Base-by-base conservation (phyloP, 2,113 vertebrate genomes). In the Chaetops frenatus region DNA sequence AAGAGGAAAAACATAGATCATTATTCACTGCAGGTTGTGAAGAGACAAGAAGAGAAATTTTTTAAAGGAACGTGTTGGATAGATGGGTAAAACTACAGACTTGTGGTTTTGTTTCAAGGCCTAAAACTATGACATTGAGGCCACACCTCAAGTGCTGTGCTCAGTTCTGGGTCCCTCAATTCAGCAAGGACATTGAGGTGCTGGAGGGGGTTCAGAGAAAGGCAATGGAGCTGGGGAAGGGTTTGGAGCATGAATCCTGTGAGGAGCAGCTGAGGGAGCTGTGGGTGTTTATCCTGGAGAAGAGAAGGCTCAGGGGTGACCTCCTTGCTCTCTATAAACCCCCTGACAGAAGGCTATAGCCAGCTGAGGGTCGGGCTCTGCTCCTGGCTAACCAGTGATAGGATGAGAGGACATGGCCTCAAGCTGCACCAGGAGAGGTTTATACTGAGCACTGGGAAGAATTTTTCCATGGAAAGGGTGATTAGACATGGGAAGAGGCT, bases 351-450 rank as follows among this genome's bases (percentile, higher is more conserved):
- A 67, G 22, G 4, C 0, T 18, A 31, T 0, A 50, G 20, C 42
- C 51, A 22, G 5, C 13, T 35, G 31, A 1, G 10, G 7, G 2
- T 10, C 2, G 0, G 31, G 11, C 5, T 77, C 62, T 67, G 9
- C 31, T 27, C 21, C 21, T 3, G 4, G 21, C 0, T 0, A 7
- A 15, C 6, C 36, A 27, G 27, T 0, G 1, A 22, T 44, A 44
- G 53, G 25, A 10, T 1, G 6, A 67, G 61, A 36, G 17, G 36
- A 44, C 44, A 12, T 1, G 53, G 61, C 7, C 62, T 67, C 36
- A 2, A 12, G 11, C 6, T 18, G 20, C 13, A 31, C 7, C 44
- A 50, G 44, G 13, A 1, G 11, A 66, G 27, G 70, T 42, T 85
- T 48, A 20, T 5, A 2, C 1, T 21, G 21, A 15, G 35, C 21